phyloP scores from a whole-genome alignment of 1,140 invertebrate genomes.

The Drosophila obscura region DNA sequence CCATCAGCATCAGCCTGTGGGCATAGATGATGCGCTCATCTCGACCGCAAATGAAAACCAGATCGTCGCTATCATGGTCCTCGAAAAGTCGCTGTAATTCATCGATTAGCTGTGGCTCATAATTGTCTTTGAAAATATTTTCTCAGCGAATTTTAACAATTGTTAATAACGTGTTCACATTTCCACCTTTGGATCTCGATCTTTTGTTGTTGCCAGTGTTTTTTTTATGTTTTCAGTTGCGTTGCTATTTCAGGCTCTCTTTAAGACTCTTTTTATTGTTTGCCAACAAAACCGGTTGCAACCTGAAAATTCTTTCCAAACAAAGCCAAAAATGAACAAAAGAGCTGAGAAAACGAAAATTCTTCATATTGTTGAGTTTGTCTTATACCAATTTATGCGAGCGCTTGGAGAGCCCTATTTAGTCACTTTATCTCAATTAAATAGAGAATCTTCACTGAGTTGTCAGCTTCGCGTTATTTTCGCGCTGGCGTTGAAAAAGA shows the following conservation, averaged over 20 bases:
- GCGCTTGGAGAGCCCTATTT: background rate
- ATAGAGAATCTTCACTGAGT: background rate
- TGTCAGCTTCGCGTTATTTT: conserved; percentile 25
- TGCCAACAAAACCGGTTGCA: conserved; percentile 63
- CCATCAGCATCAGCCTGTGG: conserved; percentile 92
- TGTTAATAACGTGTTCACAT: conserved; percentile 61
- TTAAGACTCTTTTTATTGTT: conserved; percentile 13
- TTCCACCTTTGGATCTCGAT: conserved; percentile 2
- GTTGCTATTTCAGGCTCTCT: conserved; percentile 13
- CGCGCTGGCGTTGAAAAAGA: conserved; percentile 60
- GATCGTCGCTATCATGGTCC: conserved; percentile 94
- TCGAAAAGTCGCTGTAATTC: conserved; percentile 93
- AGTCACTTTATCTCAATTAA: background rate
- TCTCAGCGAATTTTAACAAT: background rate
- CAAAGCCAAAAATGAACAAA: conserved; percentile 55
- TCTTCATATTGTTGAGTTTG: background rate
- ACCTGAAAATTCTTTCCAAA: conserved; percentile 50
- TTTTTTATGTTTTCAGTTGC: conserved; percentile 74
- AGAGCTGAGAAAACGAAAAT: conserved; percentile 20
- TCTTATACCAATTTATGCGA: background rate
- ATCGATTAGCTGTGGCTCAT: conserved; percentile 91
- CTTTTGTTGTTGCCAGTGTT: conserved; percentile 32
- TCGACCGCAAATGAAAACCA: conserved; percentile 93
- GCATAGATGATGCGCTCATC: conserved; percentile 94
- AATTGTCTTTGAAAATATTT: conserved; percentile 5